Percentiles rank a stretch among this genome's conserved stretches.
phyloP scores from a whole-genome alignment of 2,797 vertebrate species.

The Lepus oiostolus region DNA sequence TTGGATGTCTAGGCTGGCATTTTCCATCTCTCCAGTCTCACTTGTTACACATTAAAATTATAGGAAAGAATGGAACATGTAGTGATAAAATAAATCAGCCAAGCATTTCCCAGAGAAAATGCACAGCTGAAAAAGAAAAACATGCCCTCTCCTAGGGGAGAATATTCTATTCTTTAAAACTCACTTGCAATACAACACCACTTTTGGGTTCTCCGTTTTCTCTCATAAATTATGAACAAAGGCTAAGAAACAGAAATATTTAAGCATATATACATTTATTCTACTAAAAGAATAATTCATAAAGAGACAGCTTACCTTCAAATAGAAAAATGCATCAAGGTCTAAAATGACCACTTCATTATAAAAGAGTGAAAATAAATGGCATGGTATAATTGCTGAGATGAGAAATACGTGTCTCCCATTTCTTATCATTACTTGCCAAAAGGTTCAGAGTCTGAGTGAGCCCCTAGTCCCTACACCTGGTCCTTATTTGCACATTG shows the following conservation, averaged over 20 bases:
- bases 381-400: not conserved
- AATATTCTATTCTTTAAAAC: conserved; percentile 57
- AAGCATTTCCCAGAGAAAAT: conserved; percentile 35
- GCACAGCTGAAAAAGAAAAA: conserved; percentile 51
- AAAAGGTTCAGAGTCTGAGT: too few species aligned
- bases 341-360: conserved; percentile 71
- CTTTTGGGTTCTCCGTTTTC: conserved; percentile 45
- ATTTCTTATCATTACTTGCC: not conserved
- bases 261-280: conserved; percentile 73
- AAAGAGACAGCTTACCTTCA: conserved; percentile 75
- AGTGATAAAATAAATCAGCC: conserved; percentile 14
- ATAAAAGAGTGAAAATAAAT: conserved; percentile 54
- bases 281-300: conserved; percentile 80
- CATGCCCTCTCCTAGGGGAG: not conserved
- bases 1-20: not conserved
- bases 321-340: conserved; percentile 68
- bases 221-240: conserved; percentile 70
- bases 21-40: conserved; percentile 34
- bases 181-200: conserved; percentile 64
- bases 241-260: conserved; percentile 75
- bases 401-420: not conserved
- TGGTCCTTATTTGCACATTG: too few species aligned
- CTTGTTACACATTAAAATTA: conserved; percentile 68
- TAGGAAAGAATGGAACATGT: conserved; percentile 41
- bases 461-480: too few species aligned